Evolutionary conservation across 2,113 vertebrate genomes (phyloP).

Genomic region (Nannospalax galili): DNA sequence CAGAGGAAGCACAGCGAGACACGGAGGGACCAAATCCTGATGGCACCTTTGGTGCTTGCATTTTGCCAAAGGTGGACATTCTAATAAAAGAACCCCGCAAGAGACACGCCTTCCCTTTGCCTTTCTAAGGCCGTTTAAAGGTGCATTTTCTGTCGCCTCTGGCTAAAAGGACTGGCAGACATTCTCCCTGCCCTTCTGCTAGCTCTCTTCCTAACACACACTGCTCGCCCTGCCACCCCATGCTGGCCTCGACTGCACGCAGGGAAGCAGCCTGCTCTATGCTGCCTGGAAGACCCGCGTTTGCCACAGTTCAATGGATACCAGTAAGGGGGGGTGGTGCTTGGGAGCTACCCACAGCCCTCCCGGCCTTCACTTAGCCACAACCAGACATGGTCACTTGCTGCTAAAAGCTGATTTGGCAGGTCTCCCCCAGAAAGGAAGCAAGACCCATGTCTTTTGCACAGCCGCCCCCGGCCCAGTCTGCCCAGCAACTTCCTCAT

Average conservation of each 20-base stretch:
- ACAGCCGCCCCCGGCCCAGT: background rate
- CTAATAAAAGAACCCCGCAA: background rate
- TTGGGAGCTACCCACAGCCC: background rate
- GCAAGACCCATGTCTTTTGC: accelerated
- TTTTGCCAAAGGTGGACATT: accelerated
- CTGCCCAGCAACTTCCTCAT: background rate
- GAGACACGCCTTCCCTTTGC: background rate
- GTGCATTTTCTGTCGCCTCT: background rate
- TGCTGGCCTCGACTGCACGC: no score
- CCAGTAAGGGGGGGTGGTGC: no score
- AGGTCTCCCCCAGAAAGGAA: background rate
- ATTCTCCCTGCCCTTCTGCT: background rate
- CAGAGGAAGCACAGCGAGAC: background rate
- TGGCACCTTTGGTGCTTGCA: accelerated
- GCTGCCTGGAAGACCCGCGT: background rate
- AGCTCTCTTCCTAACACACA: background rate
- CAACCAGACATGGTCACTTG: background rate
- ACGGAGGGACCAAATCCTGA: background rate
- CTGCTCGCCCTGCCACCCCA: accelerated
- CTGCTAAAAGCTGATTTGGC: background rate
- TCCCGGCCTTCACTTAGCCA: background rate
- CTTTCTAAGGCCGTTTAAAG: background rate
- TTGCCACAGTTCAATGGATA: background rate
- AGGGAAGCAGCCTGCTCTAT: background rate
- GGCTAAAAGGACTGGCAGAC: background rate